Base-by-base conservation (phyloP, 1,140 invertebrate genomes). In the Sycophila sp. region DNA sequence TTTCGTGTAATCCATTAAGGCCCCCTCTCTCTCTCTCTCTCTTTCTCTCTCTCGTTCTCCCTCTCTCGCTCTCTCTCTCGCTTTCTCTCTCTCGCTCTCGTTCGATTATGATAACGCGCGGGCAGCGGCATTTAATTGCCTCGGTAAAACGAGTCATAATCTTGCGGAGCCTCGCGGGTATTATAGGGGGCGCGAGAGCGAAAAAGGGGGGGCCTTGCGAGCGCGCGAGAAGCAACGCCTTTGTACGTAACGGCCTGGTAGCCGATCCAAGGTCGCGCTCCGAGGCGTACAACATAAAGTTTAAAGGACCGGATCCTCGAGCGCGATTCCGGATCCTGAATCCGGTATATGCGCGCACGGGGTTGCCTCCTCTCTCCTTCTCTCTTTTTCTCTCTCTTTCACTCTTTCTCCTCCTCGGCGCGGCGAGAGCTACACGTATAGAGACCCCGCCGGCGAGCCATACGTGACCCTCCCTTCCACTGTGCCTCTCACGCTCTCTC, bases 201-300 rank as follows among this genome's bases (percentile, higher is more conserved):
- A 13, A 22, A 24, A 15, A n/a, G 40, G n/a, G 40, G n/a, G 40
- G n/a, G 40, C 28, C 49, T 28, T 30, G 49, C 53, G 49, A 8
- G 15, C 17, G 34, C 47, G 62, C 62, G 47, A 36, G 22, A 56
- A 36, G 47, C 47, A 13, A 60, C 58, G 58, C 58, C 58, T 60
- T 60, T 60, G 36, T 30, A 24, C 53, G 38, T 45, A 30, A 34
- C 24, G 64, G 47, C 45, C 22, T 56, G 49, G 55, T 66, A 64
- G 63, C 56, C n/a, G 45, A 63, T 63, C 62, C 70, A 72, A 70
- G 73, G 70, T 70, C 66, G 51, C 49, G 32, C 34, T 24, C 66
- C 40, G 47, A 38, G 30, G 15, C 56, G 17, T 17, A 26, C 64
- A 42, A 32, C 69, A 32, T 28, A 51, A 60, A 67, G 66, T 65